phyloP scores from a whole-genome alignment of 2,888 invertebrate genomes.

The Andrena hattorfiana region DNA sequence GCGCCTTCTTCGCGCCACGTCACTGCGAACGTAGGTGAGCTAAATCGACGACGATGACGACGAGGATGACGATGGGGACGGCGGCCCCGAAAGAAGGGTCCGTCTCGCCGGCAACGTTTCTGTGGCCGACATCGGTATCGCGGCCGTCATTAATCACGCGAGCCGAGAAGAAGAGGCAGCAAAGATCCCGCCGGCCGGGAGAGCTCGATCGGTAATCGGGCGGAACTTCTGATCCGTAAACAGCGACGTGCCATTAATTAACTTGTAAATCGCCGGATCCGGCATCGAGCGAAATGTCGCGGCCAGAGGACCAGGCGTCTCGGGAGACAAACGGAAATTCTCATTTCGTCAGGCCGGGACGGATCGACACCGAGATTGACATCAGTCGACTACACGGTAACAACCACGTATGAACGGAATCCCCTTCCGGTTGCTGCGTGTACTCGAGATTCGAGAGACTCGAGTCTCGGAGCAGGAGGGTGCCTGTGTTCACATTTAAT shows the following conservation, averaged over 20 bases:
- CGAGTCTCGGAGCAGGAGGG: background rate
- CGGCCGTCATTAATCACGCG: slow-evolving; percentile 66
- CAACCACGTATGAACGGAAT: slow-evolving; percentile 21
- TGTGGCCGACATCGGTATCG: slow-evolving; percentile 65
- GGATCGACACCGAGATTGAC: slow-evolving; percentile 30
- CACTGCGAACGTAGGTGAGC: background rate
- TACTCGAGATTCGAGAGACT: slow-evolving; percentile 29
- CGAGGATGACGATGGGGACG: too few species aligned
- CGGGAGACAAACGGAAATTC: slow-evolving; percentile 54
- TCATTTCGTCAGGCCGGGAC: slow-evolving; percentile 15
- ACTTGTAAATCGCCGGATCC: slow-evolving; percentile 50
- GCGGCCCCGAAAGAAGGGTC: slow-evolving; percentile 29
- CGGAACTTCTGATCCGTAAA: slow-evolving; percentile 63
- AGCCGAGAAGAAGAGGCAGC: slow-evolving; percentile 50
- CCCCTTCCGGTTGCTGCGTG: slow-evolving; percentile 46
- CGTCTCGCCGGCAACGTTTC: slow-evolving; percentile 35
- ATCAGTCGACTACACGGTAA: slow-evolving; percentile 22
- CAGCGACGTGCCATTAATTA: slow-evolving; percentile 65
- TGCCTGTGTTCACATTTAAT: slow-evolving; percentile 65
- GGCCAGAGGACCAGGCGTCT: slow-evolving; percentile 25
- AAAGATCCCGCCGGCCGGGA: slow-evolving; percentile 52
- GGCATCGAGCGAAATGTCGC: slow-evolving; percentile 34
- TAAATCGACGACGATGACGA: background rate
- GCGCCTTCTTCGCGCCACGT: background rate
- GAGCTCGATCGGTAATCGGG: slow-evolving; percentile 65